A percentile compares a stretch with the other conserved stretches of the same genome.
phyloP scores from a whole-genome alignment of 2,113 vertebrate species.

The Gorilla gorilla region DNA sequence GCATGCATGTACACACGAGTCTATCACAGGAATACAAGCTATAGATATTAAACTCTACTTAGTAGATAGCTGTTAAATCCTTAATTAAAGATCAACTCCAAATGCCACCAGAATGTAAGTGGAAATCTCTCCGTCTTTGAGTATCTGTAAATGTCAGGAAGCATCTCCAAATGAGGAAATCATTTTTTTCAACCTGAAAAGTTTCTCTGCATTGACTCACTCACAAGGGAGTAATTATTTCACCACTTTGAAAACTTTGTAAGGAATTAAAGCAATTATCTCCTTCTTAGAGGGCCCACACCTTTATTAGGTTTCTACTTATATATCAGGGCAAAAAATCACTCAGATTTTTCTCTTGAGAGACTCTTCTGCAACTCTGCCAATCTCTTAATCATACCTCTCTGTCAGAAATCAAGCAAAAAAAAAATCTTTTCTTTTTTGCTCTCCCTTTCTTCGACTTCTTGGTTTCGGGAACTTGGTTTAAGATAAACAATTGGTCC shows the following conservation, averaged over 20 bases:
- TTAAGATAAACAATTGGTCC: neutral
- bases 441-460: neutral
- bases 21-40: neutral
- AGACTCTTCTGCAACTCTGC: neutral
- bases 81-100: neutral
- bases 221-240: conserved; percentile 57
- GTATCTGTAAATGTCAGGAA: neutral
- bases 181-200: neutral
- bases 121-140: neutral
- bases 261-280: conserved; percentile 27
- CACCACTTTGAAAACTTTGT: conserved; percentile 34
- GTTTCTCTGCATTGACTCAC: neutral
- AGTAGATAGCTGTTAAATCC: neutral
- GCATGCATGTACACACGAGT: neutral
- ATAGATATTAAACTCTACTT: neutral
- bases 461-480: neutral
- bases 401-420: neutral
- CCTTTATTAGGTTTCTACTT: neutral
- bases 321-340: neutral
- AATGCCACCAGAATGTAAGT: neutral
- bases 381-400: neutral
- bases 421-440: neutral
- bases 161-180: neutral
- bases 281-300: neutral
- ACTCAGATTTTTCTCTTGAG: neutral